A percentile compares a stretch with the other conserved stretches of the same genome.
Conservation (phyloP, 2,888 invertebrate genomes). For the Desoria tigrina region DNA sequence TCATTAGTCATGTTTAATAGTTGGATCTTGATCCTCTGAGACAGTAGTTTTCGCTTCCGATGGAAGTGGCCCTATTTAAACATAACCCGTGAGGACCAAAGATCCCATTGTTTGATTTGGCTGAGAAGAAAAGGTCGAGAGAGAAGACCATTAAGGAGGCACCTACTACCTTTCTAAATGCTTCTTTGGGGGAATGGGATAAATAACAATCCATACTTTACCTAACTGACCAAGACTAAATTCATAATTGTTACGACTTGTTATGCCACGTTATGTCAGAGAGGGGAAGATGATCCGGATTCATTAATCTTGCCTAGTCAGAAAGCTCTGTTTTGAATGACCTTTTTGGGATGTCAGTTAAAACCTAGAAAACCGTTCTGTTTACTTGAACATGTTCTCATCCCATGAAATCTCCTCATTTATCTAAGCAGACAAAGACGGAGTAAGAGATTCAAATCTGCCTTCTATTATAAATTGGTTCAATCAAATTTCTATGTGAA, state of each 20-base stretch:
- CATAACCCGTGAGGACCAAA: background rate
- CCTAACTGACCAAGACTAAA: conserved; percentile 24
- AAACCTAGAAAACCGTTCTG: background rate
- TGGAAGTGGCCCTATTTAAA: conserved; percentile 4
- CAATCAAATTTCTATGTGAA: too few relatives aligned
- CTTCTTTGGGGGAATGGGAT: conserved; percentile 8
- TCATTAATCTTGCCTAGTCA: conserved; percentile 21
- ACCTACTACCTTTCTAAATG: conserved; percentile 5
- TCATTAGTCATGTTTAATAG: conserved; percentile 20
- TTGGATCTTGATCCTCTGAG: conserved; percentile 1
- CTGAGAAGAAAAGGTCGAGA: conserved; percentile 9
- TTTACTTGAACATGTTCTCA: background rate
- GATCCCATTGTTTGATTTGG: background rate
- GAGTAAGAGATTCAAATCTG: too few relatives aligned
- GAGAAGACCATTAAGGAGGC: conserved; percentile 4
- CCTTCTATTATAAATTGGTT: too few relatives aligned
- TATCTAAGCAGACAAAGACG: too few relatives aligned
- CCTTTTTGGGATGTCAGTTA: background rate
- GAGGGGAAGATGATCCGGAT: conserved; percentile 18
- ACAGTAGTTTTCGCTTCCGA: background rate
- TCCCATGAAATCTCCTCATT: conserved; percentile 2
- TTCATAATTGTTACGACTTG: conserved; percentile 18
- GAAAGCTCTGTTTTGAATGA: background rate
- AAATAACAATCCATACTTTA: conserved; percentile 8
- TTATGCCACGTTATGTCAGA: background rate